These are phyloP conservation scores for Amphiura filiformis DNA, from an alignment of 35 echinoderm and acorn worm species.

Conservation along the genomic window DNA sequence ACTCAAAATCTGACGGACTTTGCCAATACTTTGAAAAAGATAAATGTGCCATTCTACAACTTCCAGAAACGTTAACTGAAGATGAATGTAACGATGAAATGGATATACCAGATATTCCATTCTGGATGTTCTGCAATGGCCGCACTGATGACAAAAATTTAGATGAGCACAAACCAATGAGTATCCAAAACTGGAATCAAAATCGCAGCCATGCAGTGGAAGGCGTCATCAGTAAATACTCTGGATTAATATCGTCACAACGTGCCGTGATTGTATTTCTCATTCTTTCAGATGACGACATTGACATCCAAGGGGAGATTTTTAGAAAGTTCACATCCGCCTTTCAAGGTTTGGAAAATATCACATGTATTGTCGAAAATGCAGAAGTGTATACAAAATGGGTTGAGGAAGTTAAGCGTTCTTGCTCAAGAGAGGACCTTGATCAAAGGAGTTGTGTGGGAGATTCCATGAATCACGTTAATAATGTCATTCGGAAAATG, in stretches of 20 bases:
- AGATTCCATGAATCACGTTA: slow-evolving; percentile 27
- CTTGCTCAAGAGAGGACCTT: not conserved
- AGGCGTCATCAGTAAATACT: slow-evolving; percentile 30
- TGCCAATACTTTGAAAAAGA: not conserved
- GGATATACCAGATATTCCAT: not conserved
- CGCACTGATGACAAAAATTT: slow-evolving; percentile 3
- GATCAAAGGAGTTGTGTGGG: slow-evolving; percentile 38
- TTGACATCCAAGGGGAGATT: slow-evolving; percentile 38
- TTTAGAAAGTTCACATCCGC: slow-evolving; percentile 53
- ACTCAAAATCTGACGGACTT: not conserved
- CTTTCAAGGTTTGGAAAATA: slow-evolving; percentile 30
- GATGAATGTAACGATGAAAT: not conserved
- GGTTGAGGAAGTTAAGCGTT: slow-evolving; percentile 17
- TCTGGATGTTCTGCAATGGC: slow-evolving; percentile 44
- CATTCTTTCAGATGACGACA: slow-evolving; percentile 26
- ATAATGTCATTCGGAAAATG: slow-evolving; percentile 28
- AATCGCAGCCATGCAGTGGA: slow-evolving; percentile 33
- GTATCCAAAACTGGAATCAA: slow-evolving; percentile 31
- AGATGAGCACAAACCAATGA: not conserved
- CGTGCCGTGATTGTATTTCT: slow-evolving; percentile 54
- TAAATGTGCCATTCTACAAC: not conserved
- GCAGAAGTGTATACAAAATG: not conserved
- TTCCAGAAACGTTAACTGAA: not conserved
- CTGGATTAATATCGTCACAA: slow-evolving; percentile 29
- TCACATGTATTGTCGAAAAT: slow-evolving; percentile 52